Evolutionary conservation across 2,797 vertebrate genomes (phyloP), one percentile per base, ranked within the genome.

Genomic region (Anguilla pacifica): DNA sequence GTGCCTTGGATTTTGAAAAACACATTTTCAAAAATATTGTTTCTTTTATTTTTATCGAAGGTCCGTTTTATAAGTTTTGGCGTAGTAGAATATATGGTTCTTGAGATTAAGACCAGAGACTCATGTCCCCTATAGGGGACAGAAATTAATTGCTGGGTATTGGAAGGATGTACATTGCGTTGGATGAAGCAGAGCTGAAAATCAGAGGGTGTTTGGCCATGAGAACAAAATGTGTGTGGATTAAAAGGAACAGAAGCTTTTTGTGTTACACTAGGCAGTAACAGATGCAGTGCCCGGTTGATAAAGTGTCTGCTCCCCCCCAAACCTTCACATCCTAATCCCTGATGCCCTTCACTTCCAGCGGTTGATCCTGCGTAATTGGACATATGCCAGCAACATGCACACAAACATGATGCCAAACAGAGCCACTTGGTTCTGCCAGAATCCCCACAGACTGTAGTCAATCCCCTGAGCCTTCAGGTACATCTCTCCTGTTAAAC

Each of bases 381-480:
- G 96, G 19, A 97, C 77, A 7, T 97, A 97, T 84, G 96, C 86
- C 89, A 97, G 89, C 1, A 84, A 10, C 94, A 96, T 94, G 89
- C 95, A 96, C 85, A 92, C 77, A 59, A 89, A 0, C 9, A 90
- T 90, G 83, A 97, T 96, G 87, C 94, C 94, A 88, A 95, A n/a
- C 88, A 97, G 95, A 83, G 97, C 96, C 91, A 96, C 93, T 39
- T 95, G 84, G 79, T 97, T 97, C 94, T 96, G 94, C 96, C 96
- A 97, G 92, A 96, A 97, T 13, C 96, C 96, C 96, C 97, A 97
- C 0, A 6, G 5, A 0, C 96, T 97, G 93, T 96, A 96, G 93
- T 97, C 93, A 1, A 97, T 92, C 15, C 51, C 90, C 91, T 95
- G 94, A 2, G 2, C 3, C 0, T 85, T 0, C 90, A 97, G 93